Base-by-base conservation (phyloP, 2,113 vertebrate species). In the Glaucomys volans region DNA sequence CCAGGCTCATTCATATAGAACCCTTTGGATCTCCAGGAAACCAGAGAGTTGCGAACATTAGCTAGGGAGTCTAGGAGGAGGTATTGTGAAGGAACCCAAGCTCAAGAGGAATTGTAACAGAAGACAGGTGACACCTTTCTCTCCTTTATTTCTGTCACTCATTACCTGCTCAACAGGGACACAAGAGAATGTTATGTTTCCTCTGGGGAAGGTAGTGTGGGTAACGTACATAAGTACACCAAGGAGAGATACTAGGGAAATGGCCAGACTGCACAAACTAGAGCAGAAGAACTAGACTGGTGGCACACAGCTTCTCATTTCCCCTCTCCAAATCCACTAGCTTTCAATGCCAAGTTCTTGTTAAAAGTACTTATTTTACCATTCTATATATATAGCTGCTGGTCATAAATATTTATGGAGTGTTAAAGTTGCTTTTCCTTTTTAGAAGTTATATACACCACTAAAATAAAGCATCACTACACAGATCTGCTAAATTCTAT, bases 391-490 rank as follows among this genome's bases (percentile, higher is more conserved):
- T n/a, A 91, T 20, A 90, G 67, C 10, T 95, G 26, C 59, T 79
- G 8, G n/a, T 79, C 88, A 90, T 67, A 92, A 87, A 83, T 13
- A 84, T 47, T 74, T 97, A 94, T 87, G 44, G 87, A 81, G 66
- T 37, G 52, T 77, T 91, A 94, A 90, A 88, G 52, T 37, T 95
- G 52, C 24, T 80, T 96, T 91, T 87, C 35, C 24, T 90, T n/a
- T 91, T 89, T 84, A 84, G 79, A 92, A 90, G 42, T 83, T 77
- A 89, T 9, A 92, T 6, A 92, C 22, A 54, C 10, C 35, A 93
- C 67, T 81, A 79, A 93, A 96, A 95, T 87, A 81, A 91, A 95
- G 77, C 14, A 91, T 11, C 64, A 91, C 22, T 54, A 37, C 59
- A 66, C 0, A 84, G 44, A 88, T 57, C 40, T 92, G 64, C 59